Evolutionary conservation across 2,797 vertebrate genomes (phyloP), one percentile per base, ranked within the genome.

Genomic region (Coendou prehensilis): DNA sequence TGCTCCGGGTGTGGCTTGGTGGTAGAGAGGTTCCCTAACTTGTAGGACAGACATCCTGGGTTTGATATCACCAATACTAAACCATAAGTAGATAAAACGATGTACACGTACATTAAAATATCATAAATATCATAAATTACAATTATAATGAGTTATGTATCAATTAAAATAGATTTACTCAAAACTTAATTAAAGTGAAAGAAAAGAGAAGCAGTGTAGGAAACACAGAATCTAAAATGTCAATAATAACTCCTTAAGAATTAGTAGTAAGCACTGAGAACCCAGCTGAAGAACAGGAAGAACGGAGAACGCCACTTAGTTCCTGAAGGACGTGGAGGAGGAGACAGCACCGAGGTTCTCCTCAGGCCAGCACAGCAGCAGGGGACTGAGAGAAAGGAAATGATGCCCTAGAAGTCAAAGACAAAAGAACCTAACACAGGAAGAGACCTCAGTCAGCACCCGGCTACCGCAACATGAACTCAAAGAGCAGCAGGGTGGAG

Each of bases 41-140:
- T 30, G 4, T 41, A 0, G 8, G 14, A 83, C 2, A 2, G 2
- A 57, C 6, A 2, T 6, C 9, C 52, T n/a, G 78, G 18, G 52
- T 37, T 22, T n/a, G 52, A 56, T 13, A 33, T 37, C 78, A 56
- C 10, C 18, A n/a, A 23, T 6, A 8, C 3, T 80, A 6, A 52
- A 54, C 33, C 20, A 37, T n/a, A n/a, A 0, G 13, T 11, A n/a
- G 18, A 37, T 22, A 22, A 11, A 18, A 54, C 30, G 17, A 22
- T n/a, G 30, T 6, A 6, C 10, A 13, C 17, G 7, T 33, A 9
- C 8, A 30, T 30, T 5, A 54, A 52, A 20, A 6, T 2, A n/a
- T 54, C 37, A 20, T 9, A 41, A 41, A 2, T 41, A 41, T 41
- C 37, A 41, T 41, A 41, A 41, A 41, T 41, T 41, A 41, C 37